A percentile compares a stretch with the other conserved stretches of the same genome.
Evolutionary conservation across 1,140 invertebrate species (phyloP).

Genomic region (Drosophila subobscura): DNA sequence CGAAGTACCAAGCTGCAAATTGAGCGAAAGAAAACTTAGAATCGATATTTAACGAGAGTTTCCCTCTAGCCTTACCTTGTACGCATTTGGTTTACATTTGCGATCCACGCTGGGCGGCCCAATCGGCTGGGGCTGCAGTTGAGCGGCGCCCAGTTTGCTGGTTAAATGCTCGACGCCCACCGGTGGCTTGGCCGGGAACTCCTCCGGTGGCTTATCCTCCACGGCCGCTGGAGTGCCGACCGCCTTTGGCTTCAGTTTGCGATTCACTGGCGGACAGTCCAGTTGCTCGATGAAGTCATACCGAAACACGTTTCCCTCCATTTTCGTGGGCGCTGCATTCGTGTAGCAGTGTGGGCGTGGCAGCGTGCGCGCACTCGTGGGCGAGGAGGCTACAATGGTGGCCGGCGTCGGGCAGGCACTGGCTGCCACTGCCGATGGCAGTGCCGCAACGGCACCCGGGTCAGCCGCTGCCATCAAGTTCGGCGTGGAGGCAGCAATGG

Average conservation of each 20-base stretch:
- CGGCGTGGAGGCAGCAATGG: slow-evolving; percentile 73
- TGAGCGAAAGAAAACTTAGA: not conserved
- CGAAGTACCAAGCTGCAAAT: slow-evolving; percentile 52
- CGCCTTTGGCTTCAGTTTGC: slow-evolving; percentile 89
- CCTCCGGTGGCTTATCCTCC: slow-evolving; percentile 85
- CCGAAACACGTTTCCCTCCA: slow-evolving; percentile 86
- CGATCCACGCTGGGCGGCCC: slow-evolving; percentile 75
- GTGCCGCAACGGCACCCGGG: slow-evolving; percentile 3
- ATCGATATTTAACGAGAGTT: too few relatives aligned
- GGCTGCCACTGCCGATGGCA: slow-evolving; percentile 8
- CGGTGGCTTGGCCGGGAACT: slow-evolving; percentile 69
- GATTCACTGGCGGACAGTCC: slow-evolving; percentile 89
- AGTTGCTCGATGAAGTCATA: slow-evolving; percentile 85
- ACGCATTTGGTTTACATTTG: slow-evolving; percentile 78
- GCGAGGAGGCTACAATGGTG: slow-evolving; percentile 28
- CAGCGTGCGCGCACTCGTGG: slow-evolving; percentile 66
- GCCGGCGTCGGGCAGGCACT: slow-evolving; percentile 16
- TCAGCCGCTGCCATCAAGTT: slow-evolving; percentile 66
- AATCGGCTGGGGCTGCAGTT: slow-evolving; percentile 72
- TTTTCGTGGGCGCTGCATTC: slow-evolving; percentile 87
- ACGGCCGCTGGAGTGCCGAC: slow-evolving; percentile 47
- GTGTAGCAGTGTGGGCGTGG: slow-evolving; percentile 87
- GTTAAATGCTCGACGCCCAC: slow-evolving; percentile 62
- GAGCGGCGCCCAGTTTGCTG: slow-evolving; percentile 52
- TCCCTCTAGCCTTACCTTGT: slow-evolving; percentile 45